Conservation (phyloP, 2,113 vertebrate species). For the Apteryx mantelli region DNA sequence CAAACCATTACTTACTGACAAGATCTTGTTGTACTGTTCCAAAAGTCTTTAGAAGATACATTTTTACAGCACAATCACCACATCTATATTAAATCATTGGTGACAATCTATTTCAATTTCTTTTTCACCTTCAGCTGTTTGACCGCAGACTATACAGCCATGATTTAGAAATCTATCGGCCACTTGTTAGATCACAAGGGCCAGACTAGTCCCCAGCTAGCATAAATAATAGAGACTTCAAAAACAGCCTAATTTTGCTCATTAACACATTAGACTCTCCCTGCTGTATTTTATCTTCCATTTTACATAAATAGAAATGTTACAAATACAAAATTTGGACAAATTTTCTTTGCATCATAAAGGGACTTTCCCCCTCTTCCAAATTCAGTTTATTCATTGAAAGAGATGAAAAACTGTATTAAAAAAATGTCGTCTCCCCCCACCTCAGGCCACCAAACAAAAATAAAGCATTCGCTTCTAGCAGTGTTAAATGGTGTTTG, state of each 20-base stretch:
- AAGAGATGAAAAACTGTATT: not conserved
- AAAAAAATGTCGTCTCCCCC: not conserved
- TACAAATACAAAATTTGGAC: not conserved
- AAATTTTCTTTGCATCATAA: not conserved
- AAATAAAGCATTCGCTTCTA: conserved; percentile 37
- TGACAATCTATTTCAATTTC: not conserved
- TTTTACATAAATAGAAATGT: not conserved
- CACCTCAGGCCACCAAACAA: not conserved
- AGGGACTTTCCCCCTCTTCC: not conserved
- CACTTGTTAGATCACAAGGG: not conserved
- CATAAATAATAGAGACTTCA: not conserved
- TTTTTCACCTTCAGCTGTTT: conserved; percentile 28
- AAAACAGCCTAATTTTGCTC: not conserved
- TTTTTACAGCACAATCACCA: not conserved
- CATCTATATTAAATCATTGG: not conserved
- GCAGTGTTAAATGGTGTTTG: conserved; percentile 51
- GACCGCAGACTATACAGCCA: not conserved
- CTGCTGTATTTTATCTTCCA: not conserved
- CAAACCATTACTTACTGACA: not conserved
- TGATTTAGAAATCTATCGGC: not conserved
- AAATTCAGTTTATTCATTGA: not conserved
- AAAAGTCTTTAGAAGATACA: conserved; percentile 2
- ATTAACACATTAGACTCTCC: not conserved
- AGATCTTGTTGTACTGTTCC: not conserved
- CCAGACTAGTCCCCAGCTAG: not conserved